Evolutionary conservation across 2,797 vertebrate genomes (phyloP).

Genomic region (Chiloscyllium punctatum): DNA sequence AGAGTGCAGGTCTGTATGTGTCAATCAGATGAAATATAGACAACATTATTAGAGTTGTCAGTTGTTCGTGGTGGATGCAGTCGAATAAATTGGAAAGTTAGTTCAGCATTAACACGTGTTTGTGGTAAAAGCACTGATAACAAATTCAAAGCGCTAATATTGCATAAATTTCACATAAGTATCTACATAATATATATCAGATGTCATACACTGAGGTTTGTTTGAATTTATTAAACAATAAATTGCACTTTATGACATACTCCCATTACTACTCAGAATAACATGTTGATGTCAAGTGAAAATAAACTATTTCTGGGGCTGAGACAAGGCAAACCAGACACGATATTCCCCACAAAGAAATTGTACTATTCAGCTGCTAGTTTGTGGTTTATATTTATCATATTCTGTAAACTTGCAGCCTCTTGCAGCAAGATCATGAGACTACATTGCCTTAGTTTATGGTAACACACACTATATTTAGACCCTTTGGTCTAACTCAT

Average conservation of each 20-base stretch:
- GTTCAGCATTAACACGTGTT: background rate
- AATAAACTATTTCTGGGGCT: background rate
- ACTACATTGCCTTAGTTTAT: background rate
- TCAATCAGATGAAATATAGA: background rate
- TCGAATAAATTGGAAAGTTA: background rate
- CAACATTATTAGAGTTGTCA: background rate
- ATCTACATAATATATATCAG: background rate
- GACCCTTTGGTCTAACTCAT: too few relatives aligned
- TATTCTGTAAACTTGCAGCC: background rate
- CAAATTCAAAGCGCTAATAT: background rate
- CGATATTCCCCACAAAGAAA: background rate
- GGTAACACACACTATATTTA: background rate
- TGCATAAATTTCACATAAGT: background rate
- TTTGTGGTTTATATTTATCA: background rate
- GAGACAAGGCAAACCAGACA: background rate
- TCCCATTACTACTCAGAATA: background rate
- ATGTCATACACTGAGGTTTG: background rate
- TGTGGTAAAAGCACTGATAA: background rate
- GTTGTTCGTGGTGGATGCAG: background rate
- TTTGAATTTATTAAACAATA: background rate
- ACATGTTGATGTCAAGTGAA: background rate
- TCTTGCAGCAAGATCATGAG: background rate
- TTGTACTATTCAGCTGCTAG: background rate
- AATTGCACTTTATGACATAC: background rate
- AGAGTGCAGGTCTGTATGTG: background rate